These are phyloP conservation scores for Pteruthius melanotis DNA, from an alignment of 2,113 vertebrate genomes.

Conservation along the genomic window DNA sequence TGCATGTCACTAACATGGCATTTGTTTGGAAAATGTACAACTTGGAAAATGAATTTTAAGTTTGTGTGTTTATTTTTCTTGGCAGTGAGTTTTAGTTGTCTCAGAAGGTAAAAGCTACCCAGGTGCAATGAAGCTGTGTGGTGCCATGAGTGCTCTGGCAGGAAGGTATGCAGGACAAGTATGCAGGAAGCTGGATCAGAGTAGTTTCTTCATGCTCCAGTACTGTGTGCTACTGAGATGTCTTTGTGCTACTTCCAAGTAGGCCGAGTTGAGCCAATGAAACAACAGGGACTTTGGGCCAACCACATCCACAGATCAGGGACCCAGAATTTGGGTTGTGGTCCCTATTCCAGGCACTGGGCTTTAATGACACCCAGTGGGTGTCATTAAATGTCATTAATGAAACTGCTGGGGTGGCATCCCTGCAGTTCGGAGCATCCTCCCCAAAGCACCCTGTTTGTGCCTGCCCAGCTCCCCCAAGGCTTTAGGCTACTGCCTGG, in stretches of 20 bases:
- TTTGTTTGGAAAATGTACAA: constrained; percentile 13
- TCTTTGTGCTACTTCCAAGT: neutral
- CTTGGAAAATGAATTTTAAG: constrained; percentile 3
- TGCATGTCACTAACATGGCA: neutral
- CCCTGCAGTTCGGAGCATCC: neutral
- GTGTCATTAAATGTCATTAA: too few relatives aligned
- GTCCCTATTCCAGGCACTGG: neutral
- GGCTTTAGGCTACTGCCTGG: neutral
- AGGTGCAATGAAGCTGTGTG: constrained; percentile 1
- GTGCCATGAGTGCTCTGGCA: constrained; percentile 3
- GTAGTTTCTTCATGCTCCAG: neutral
- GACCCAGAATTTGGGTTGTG: neutral
- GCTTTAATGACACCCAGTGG: neutral
- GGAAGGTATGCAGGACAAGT: neutral
- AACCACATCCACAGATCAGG: neutral
- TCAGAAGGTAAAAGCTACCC: neutral
- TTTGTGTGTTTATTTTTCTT: constrained; percentile 29
- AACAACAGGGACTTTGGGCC: neutral
- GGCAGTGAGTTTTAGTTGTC: constrained; percentile 5
- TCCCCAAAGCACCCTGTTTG: neutral
- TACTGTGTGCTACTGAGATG: neutral
- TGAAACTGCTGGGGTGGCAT: neutral
- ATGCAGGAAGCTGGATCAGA: neutral
- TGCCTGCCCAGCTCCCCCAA: neutral
- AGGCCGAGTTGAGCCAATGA: neutral